These are phyloP conservation scores for Andrena fulva DNA, from an alignment of 2,888 invertebrate genomes.

Conservation along the genomic window DNA sequence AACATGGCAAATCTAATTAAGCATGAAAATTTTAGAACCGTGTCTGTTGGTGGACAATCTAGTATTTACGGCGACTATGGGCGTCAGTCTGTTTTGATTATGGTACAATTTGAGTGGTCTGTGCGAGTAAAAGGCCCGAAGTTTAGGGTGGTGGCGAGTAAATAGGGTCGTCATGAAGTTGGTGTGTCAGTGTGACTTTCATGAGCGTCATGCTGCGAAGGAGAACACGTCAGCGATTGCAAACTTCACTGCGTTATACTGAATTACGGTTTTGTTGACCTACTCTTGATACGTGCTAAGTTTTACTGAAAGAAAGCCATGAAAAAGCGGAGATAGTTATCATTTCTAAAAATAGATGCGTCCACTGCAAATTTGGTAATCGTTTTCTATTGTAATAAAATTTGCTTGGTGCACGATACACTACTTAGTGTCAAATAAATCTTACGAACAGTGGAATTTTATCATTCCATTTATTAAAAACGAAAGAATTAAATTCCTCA, in stretches of 20 bases:
- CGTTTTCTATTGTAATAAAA: no score
- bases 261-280: constrained; percentile 8
- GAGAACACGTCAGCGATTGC: constrained; percentile 32
- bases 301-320: neutral
- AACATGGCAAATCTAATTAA: no score
- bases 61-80: no score
- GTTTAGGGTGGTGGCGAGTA: constrained; percentile 10
- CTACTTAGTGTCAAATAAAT: no score
- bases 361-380: no score
- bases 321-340: neutral
- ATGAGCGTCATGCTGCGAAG: constrained; percentile 6
- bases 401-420: no score
- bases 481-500: no score
- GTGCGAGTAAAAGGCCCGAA: neutral
- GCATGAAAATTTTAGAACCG: no score
- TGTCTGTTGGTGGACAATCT: no score
- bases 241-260: constrained; percentile 14
- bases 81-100: no score
- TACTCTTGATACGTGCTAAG: neutral
- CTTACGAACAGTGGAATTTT: no score
- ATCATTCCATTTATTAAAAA: no score
- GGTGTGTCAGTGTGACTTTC: constrained; percentile 15
- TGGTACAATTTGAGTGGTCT: neutral
- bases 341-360: neutral
- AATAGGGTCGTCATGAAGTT: constrained; percentile 24